Evolutionary conservation across 2,888 invertebrate species (phyloP), one percentile per base, ranked within the genome.

Genomic region (Petrolisthes cinctipes): DNA sequence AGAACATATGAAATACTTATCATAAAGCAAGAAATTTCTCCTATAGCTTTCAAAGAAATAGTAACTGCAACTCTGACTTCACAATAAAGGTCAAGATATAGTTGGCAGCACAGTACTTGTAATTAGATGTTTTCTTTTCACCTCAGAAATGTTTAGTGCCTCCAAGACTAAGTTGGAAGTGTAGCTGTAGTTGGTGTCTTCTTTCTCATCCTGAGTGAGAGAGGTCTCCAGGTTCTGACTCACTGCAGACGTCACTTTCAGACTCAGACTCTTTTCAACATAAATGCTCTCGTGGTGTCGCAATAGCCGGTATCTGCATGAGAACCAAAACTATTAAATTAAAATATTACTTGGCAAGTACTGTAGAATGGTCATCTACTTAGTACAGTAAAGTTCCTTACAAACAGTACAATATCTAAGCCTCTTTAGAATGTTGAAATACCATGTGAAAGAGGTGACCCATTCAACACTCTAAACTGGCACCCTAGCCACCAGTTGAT

Each of bases 201-300:
- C 76, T 9, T 75, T 37, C 20, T 57, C 14, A 17, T 73, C 20
- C 51, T 37, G n/a, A n/a, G 71, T 85, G 7, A 83, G 11, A 1
- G 82, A 75, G 3, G 85, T 78, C 23, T 88, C 76, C 37, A 88
- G 51, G 54, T 82, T 85, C 56, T 88, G 85, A 85, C 88, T 88
- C 9, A 88, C 73, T 54, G 71, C 37, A 3, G 88, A 88, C n/a
- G 86, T 51, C 23, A 87, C 90, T 51, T 89, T 82, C 20, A 90
- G 68, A 83, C 87, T 89, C 20, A 90, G 56, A 75, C 90, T 90
- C 17, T 82, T 82, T 20, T 89, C 87, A 17, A 90, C 78, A 53
- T 87, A 86, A 57, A 90, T 86, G 56, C 89, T 89, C 61, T 85
- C 87, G 57, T 81, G 83, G 71, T 90, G 90, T 20, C 90, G 85